phyloP scores from a whole-genome alignment of 2,888 invertebrate genomes.

The Hypsopygia costalis region DNA sequence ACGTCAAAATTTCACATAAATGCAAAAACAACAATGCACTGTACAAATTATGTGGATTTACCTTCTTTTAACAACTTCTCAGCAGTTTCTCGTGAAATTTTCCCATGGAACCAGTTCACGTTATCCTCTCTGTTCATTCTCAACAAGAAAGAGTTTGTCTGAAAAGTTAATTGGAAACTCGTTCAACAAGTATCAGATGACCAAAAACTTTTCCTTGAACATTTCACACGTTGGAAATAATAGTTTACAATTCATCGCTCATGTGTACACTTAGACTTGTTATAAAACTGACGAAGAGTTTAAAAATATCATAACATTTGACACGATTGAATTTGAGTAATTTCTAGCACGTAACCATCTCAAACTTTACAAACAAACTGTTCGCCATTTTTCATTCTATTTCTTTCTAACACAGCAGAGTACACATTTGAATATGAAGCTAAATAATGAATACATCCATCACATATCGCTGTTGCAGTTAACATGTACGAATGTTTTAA shows the following conservation, averaged over 20 bases:
- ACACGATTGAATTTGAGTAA: neutral
- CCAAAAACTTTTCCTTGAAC: slow-evolving; percentile 47
- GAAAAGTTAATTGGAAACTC: slow-evolving; percentile 69
- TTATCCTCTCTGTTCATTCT: slow-evolving; percentile 87
- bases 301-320: neutral
- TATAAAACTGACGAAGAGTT: neutral
- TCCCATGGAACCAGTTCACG: slow-evolving; percentile 91
- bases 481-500: slow-evolving; percentile 2
- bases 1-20: too few relatives aligned
- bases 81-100: slow-evolving; percentile 86
- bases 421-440: slow-evolving; percentile 24
- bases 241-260: slow-evolving; percentile 20
- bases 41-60: slow-evolving; percentile 32
- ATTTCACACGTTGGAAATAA: slow-evolving; percentile 32
- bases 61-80: slow-evolving; percentile 86
- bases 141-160: slow-evolving; percentile 80
- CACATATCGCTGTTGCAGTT: slow-evolving; percentile 17
- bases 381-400: slow-evolving; percentile 52
- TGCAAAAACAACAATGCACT: slow-evolving; percentile 26
- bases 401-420: slow-evolving; percentile 54
- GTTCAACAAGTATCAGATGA: slow-evolving; percentile 61
- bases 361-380: slow-evolving; percentile 35
- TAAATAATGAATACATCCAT: slow-evolving; percentile 14
- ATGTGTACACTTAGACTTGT: slow-evolving; percentile 1
- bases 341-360: slow-evolving; percentile 13